Percentiles rank a stretch among this genome's conserved stretches.
Conservation (phyloP, 2,113 vertebrate genomes). For the Aix galericulata region DNA sequence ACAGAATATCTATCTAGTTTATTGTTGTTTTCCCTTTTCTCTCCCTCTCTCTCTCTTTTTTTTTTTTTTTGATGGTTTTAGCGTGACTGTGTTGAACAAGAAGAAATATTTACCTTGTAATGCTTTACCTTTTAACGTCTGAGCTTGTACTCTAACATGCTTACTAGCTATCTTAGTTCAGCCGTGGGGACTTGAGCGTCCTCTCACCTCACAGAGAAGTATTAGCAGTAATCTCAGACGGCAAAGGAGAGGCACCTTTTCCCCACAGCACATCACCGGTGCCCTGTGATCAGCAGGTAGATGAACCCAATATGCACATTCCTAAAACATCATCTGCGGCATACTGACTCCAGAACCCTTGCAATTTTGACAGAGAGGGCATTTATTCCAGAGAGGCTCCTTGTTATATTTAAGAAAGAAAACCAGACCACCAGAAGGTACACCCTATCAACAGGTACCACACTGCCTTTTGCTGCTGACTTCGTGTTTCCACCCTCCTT, state of each 20-base stretch:
- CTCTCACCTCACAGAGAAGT: neutral
- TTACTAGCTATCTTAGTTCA: neutral
- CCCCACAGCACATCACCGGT: accelerated
- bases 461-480: neutral
- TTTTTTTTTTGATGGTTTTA: neutral
- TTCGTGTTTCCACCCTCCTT: neutral
- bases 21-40: neutral
- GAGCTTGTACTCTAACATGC: accelerated
- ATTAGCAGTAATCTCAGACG: accelerated
- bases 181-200: neutral
- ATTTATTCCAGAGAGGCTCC: neutral
- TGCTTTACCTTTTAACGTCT: neutral
- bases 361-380: too few relatives aligned
- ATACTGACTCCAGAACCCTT: accelerated
- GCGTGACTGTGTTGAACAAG: neutral
- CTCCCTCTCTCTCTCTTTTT: too few relatives aligned
- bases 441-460: neutral
- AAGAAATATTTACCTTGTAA: neutral
- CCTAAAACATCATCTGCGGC: neutral
- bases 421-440: neutral
- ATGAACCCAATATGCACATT: accelerated
- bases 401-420: neutral
- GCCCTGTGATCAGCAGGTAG: accelerated
- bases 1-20: neutral
- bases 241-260: neutral